Evolutionary conservation across 2,797 vertebrate genomes (phyloP), one percentile per base, ranked within the genome.

Genomic region (Pteropus rufus): DNA sequence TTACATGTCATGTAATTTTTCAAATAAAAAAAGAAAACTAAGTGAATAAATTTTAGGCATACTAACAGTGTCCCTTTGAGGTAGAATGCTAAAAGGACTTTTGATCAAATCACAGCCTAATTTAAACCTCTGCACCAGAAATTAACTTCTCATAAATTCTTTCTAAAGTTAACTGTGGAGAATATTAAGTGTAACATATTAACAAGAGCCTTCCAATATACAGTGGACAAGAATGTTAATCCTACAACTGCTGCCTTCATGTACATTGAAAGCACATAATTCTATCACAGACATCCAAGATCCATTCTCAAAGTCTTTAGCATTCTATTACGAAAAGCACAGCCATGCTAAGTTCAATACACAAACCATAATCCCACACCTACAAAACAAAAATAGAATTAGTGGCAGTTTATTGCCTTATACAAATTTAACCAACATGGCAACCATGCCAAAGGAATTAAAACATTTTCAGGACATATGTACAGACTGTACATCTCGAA

Each of bases 401-500:
- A 98, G 98, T 98, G 99, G 99, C 98, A 99, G 98, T 99, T 99
- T 99, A 98, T 99, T 99, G 98, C 99, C 98, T 99, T 98, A 98
- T 99, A 99, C 98, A 99, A 99, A 99, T 98, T 98, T 98, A 98
- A 98, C 98, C 98, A 99, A 98, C 98, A 98, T 98, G 98, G 98
- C 98, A 98, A 98, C 98, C 98, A 98, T 98, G 99, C 99, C 98
- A 98, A 98, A 99, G 97, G 98, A 99, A 99, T 99, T 99, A 99
- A 99, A 99, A 99, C 99, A 99, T 99, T 99, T 99, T 98, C 98
- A 98, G 98, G 99, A 98, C 98, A 95, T 99, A 99, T 99, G 98
- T 99, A 99, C 99, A 99, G 99, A 99, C 98, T 99, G 98, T 99
- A 98, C 98, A 98, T 98, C 98, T 99, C 98, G 98, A 98, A 98